phyloP scores from a whole-genome alignment of 2,888 invertebrate species.

The Dichetophora obliterata region DNA sequence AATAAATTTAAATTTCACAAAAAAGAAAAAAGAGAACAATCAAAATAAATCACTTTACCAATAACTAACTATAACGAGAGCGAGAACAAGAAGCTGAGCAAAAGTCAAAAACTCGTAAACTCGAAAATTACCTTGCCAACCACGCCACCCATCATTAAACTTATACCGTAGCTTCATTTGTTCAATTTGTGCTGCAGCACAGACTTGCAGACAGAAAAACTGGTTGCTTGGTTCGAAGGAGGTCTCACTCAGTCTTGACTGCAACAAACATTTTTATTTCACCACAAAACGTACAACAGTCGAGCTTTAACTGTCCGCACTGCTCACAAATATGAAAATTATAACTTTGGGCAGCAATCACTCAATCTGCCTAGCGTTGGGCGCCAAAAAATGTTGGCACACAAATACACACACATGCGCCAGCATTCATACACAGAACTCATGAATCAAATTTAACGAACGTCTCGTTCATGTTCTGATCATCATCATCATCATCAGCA shows the following conservation, averaged over 20 bases:
- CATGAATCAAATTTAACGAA: slow-evolving; percentile 70
- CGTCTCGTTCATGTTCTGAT: slow-evolving; percentile 66
- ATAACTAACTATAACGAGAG: background rate
- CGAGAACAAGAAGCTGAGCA: slow-evolving; percentile 10
- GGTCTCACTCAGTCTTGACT: background rate
- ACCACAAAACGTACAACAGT: slow-evolving; percentile 51
- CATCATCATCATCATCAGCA: slow-evolving; percentile 49
- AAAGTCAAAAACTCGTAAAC: slow-evolving; percentile 58
- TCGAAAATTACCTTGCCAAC: slow-evolving; percentile 59
- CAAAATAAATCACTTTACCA: background rate
- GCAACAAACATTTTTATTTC: slow-evolving; percentile 56
- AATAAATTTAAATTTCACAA: slow-evolving; percentile 63
- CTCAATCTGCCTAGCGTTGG: slow-evolving; percentile 64
- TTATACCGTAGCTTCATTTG: slow-evolving; percentile 57
- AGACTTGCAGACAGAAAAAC: background rate
- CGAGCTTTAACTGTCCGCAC: slow-evolving; percentile 41
- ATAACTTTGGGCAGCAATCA: slow-evolving; percentile 70
- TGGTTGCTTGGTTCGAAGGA: background rate
- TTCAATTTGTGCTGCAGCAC: slow-evolving; percentile 50
- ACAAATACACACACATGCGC: slow-evolving; percentile 20
- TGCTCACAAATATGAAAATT: slow-evolving; percentile 68
- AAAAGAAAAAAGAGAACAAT: slow-evolving; percentile 5
- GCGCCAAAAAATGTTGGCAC: slow-evolving; percentile 40
- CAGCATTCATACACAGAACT: slow-evolving; percentile 32
- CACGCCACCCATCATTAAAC: slow-evolving; percentile 54